Percentiles rank a stretch among this genome's conserved stretches.
These are phyloP conservation scores for Strix occidentalis DNA, from an alignment of 2,797 vertebrate genomes.

Conservation along the genomic window DNA sequence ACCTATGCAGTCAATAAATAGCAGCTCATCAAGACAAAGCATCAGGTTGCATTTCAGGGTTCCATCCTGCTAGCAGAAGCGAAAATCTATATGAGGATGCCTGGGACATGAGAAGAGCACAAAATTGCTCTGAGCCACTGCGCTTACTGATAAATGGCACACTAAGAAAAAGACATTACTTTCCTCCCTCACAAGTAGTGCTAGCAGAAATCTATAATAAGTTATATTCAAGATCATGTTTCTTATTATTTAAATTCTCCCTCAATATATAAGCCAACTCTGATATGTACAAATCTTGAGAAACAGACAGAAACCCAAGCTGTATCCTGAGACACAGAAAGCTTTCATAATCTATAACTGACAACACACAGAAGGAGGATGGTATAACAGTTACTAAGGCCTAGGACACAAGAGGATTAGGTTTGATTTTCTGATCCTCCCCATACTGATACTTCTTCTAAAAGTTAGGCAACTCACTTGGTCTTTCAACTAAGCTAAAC, in stretches of 20 bases:
- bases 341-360: background rate
- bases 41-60: constrained; percentile 33
- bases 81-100: constrained; percentile 61
- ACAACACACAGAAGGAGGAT: background rate
- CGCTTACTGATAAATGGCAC: constrained; percentile 60
- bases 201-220: constrained; percentile 28
- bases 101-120: constrained; percentile 51
- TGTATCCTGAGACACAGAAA: background rate
- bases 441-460: background rate
- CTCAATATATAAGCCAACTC: background rate
- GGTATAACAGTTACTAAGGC: background rate
- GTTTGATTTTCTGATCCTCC: background rate
- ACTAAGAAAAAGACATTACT: constrained; percentile 44
- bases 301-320: background rate
- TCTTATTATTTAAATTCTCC: constrained; percentile 43
- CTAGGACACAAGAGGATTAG: background rate
- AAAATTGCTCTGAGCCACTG: constrained; percentile 72
- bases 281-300: background rate
- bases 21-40: constrained; percentile 28
- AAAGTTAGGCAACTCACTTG: background rate
- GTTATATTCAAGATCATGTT: background rate
- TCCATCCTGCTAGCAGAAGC: constrained; percentile 41
- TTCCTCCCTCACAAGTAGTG: background rate
- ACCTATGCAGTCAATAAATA: constrained; percentile 35
- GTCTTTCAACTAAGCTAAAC: background rate